Percentiles rank a stretch among this genome's conserved stretches.
These are phyloP conservation scores for Zeus faber DNA, from an alignment of 2,113 vertebrate genomes.

Conservation along the genomic window DNA sequence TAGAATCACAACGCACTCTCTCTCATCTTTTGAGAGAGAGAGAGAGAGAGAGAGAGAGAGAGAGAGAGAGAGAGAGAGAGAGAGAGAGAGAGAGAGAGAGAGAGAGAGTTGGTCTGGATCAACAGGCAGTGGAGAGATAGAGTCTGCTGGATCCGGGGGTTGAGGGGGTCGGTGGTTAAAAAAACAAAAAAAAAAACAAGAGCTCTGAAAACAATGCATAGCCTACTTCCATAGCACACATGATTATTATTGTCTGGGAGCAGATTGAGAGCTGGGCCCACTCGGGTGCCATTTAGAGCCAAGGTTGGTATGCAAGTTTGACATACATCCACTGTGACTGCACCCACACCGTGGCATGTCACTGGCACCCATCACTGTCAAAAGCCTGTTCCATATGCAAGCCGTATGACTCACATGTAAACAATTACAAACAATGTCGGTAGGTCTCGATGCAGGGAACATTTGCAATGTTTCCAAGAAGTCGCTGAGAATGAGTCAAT, in stretches of 20 bases:
- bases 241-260: conserved; percentile 55
- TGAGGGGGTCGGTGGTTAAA: neutral
- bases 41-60: neutral
- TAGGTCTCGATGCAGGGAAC: no score
- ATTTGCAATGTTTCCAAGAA: no score
- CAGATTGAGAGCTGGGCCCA: conserved; percentile 3
- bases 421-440: no score
- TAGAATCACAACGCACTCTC: no score
- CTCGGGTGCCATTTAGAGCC: conserved; percentile 3
- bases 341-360: no score
- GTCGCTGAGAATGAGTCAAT: no score
- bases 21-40: no score
- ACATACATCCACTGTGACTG: no score
- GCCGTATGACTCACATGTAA: no score
- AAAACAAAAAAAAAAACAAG: conserved; percentile 1
- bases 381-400: no score
- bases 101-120: conserved; percentile 17
- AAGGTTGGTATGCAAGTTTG: conserved; percentile 19
- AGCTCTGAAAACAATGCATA: conserved; percentile 54
- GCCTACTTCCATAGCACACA: conserved; percentile 53
- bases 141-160: conserved; percentile 11
- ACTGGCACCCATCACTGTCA: no score
- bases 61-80: no score
- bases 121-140: conserved; percentile 6
- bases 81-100: neutral